Conservation (phyloP, 1,140 invertebrate genomes). For the Drosophila rhopaloa region DNA sequence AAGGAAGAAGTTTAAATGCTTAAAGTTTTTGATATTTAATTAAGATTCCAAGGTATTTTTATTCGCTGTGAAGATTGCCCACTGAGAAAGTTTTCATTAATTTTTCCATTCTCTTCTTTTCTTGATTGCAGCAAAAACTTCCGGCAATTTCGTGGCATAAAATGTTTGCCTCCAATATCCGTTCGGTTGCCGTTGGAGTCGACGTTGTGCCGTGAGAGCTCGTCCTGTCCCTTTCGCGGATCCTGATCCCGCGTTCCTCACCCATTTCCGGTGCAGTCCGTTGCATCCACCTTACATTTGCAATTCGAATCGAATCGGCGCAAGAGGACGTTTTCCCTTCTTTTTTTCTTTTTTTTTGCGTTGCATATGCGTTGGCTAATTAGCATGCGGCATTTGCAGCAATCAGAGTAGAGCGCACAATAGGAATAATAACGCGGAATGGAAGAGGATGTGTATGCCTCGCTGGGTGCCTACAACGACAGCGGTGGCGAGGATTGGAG, state of each 20-base stretch:
- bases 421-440: constrained; percentile 59
- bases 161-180: constrained; percentile 82
- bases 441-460: constrained; percentile 78
- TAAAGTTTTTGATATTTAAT: background rate
- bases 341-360: constrained; percentile 9
- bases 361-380: constrained; percentile 69
- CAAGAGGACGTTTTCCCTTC: constrained; percentile 9
- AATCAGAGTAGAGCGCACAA: constrained; percentile 35
- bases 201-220: constrained; percentile 23
- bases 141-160: constrained; percentile 71
- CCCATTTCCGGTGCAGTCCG: constrained; percentile 51
- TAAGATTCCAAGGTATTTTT: background rate
- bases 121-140: constrained; percentile 56
- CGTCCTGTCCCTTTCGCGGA: constrained; percentile 6
- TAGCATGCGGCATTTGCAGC: constrained; percentile 57
- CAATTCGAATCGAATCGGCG: constrained; percentile 55
- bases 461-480: constrained; percentile 62
- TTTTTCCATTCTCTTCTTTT: constrained; percentile 25
- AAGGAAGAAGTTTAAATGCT: no score
- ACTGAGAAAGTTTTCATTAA: constrained; percentile 27
- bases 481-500: constrained; percentile 46
- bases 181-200: constrained; percentile 34
- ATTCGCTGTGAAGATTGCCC: constrained; percentile 6
- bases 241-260: constrained; percentile 8
- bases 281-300: constrained; percentile 49